Evolutionary conservation across 2,888 invertebrate genomes (phyloP).

Genomic region (Trachelus stipa): DNA sequence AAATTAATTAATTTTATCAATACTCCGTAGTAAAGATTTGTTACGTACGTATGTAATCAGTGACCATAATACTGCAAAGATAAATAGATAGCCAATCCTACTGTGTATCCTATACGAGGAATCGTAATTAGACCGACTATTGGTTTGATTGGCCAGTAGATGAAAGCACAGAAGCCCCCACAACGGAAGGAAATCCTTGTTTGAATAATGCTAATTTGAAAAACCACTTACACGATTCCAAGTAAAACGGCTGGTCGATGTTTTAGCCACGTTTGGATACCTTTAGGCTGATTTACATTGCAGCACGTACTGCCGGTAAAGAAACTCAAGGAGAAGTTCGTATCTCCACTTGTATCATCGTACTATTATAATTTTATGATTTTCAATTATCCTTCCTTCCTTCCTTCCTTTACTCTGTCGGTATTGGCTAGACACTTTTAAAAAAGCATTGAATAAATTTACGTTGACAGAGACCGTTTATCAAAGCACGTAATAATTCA

Average conservation of each 20-base stretch:
- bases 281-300: not conserved
- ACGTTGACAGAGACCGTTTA: not conserved
- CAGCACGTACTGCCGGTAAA: not conserved
- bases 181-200: constrained; percentile 1
- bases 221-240: constrained; percentile 19
- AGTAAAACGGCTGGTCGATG: constrained; percentile 18
- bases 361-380: not conserved
- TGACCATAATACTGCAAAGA: not conserved
- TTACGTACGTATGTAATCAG: not conserved
- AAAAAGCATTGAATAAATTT: not conserved
- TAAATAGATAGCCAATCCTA: not conserved
- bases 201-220: constrained; percentile 24
- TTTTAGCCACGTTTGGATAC: constrained; percentile 2
- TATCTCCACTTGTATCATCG: not conserved
- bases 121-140: not conserved
- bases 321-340: not conserved
- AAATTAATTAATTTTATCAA: not conserved
- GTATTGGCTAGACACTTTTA: not conserved
- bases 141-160: not conserved
- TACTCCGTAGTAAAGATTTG: not conserved
- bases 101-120: not conserved
- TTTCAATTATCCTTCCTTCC: not conserved
- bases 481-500: not conserved
- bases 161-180: not conserved
- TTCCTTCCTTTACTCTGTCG: not conserved